phyloP scores from a whole-genome alignment of 2,113 vertebrate genomes.

The Cavia porcellus region DNA sequence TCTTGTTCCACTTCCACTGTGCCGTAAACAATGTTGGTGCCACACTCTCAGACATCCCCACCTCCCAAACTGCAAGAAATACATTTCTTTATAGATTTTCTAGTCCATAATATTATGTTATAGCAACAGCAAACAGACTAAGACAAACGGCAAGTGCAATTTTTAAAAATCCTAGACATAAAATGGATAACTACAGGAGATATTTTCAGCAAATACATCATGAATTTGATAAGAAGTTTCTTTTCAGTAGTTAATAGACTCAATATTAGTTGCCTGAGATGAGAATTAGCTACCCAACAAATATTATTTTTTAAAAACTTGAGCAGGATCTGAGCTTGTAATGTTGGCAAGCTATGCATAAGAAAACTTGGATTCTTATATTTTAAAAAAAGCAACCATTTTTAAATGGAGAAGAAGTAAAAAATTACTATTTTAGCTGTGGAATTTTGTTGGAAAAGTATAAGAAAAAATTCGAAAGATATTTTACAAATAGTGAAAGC shows the following conservation, averaged over 20 bases:
- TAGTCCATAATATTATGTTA: neutral
- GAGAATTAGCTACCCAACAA: neutral
- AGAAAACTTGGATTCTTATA: slow-evolving; percentile 18
- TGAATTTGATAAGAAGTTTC: slow-evolving; percentile 12
- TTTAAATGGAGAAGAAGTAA: neutral
- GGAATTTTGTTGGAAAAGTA: slow-evolving; percentile 28
- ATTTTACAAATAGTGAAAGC: slow-evolving; percentile 45
- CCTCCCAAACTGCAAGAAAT: neutral
- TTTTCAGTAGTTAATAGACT: neutral
- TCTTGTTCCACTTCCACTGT: neutral
- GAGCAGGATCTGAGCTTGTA: neutral
- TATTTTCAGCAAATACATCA: neutral
- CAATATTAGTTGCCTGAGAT: slow-evolving; percentile 31
- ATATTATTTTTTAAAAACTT: neutral
- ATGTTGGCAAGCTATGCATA: neutral
- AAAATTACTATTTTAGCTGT: slow-evolving; percentile 51
- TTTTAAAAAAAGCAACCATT: neutral
- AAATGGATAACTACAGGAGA: neutral
- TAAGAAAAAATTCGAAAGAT: slow-evolving; percentile 19
- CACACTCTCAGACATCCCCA: neutral
- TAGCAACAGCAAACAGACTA: neutral
- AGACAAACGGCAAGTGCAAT: neutral
- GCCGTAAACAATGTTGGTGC: neutral
- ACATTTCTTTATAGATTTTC: neutral
- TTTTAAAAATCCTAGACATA: neutral